Conservation (phyloP, 1,140 invertebrate genomes). For the Rhizoglyphus robini region DNA sequence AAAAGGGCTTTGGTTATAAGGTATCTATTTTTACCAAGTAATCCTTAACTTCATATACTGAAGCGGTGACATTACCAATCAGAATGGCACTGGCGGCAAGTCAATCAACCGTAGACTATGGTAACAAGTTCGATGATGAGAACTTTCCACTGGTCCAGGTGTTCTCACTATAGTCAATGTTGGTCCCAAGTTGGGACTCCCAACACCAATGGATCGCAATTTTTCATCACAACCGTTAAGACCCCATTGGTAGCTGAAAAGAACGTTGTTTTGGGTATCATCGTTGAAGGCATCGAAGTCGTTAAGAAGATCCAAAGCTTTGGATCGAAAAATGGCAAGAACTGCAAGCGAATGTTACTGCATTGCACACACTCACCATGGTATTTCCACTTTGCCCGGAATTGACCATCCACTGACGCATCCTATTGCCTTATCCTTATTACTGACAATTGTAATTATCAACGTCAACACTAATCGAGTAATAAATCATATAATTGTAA, state of each 20-base stretch:
- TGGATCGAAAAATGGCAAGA: constrained; percentile 35
- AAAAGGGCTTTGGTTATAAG: constrained; percentile 86
- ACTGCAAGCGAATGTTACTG: constrained; percentile 33
- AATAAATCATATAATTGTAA: too few species aligned
- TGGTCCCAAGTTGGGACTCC: too few species aligned
- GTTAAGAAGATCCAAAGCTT: constrained; percentile 57
- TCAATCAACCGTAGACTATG: constrained; percentile 96
- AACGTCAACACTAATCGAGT: too few species aligned
- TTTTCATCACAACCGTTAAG: constrained; percentile 90
- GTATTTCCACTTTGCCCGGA: too few species aligned
- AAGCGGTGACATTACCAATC: constrained; percentile 81
- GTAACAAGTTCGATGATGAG: constrained; percentile 88
- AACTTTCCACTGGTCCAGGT: constrained; percentile 76
- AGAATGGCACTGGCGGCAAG: constrained; percentile 90
- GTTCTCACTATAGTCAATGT: constrained; percentile 36
- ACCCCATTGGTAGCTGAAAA: constrained; percentile 79
- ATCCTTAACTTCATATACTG: constrained; percentile 87
- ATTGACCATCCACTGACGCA: too few species aligned
- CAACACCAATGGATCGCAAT: constrained; percentile 95
- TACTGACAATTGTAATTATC: too few species aligned
- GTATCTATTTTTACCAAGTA: constrained; percentile 81
- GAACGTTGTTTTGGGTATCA: constrained; percentile 92
- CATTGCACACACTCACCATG: too few species aligned
- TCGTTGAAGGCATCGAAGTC: constrained; percentile 76
- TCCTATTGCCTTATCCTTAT: too few species aligned